Evolutionary conservation across 2,888 invertebrate species (phyloP), one percentile per base, ranked within the genome.

Genomic region (Helleia helle): DNA sequence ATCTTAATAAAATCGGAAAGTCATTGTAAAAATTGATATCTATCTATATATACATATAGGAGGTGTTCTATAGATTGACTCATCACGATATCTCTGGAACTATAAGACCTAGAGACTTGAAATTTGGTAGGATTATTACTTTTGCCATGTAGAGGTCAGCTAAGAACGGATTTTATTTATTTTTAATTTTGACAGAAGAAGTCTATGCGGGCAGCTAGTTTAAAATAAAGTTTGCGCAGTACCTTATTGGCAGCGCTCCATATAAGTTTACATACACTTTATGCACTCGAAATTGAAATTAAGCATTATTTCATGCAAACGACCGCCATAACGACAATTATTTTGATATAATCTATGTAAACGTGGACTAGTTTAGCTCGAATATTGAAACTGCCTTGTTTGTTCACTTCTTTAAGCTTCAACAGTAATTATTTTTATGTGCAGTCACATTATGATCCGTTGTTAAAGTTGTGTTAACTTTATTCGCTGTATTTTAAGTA

Each of bases 271-370:
- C 66, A 66, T 61, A 53, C 67, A 65, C 55, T 57, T 69, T 64
- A 65, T 69, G 67, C 62, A 64, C 58, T 62, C 58, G 57, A 62
- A 75, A 79, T 81, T 79, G 74, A 80, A 74, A 80, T 79, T 71
- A 72, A 74, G 74, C 65, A 71, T 76, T 68, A 79, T 79, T 77
- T 73, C 65, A 80, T 79, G 79, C 74, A 77, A 79, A 79, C 65
- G 58, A 62, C 64, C 59, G 52, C 49, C 58, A 64, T 63, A 65
- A 66, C 62, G 62, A 65, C 66, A 65, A 70, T 74, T 71, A 72
- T 61, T 63, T 52, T 52, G 71, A 71, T 75, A 66, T 53, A 57
- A 72, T 74, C 69, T 67, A 61, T 54, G 56, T 56, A 51, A 45
- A 58, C 59, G 54, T 55, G 62, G 52, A 56, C 57, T 55, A 50